Evolutionary conservation across 1,140 invertebrate species (phyloP), one percentile per base, ranked within the genome.

Genomic region (Araneus ventricosus): DNA sequence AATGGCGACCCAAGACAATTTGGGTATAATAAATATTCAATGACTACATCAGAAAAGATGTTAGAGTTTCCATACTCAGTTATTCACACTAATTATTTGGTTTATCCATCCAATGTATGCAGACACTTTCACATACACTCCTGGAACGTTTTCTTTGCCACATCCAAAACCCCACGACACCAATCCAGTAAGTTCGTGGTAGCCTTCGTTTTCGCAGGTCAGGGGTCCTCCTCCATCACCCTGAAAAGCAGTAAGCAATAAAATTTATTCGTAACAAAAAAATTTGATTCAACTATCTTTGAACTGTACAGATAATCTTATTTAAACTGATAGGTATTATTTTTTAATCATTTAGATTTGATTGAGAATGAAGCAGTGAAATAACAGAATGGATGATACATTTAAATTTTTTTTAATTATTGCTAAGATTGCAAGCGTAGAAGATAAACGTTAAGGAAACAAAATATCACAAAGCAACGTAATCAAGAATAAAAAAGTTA

Each of bases 91-190:
- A 95, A 99, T 99, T 89, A 99, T 99, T 96, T 99, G 98, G 96
- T 99, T 99, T 95, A 99, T 99, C 98, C 98, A 99, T 82, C 98
- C 98, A 94, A 99, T 98, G 95, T 99, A 99, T 7, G 98, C 97
- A 27, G 98, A 98, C 7, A 99, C 98, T 96, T 99, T 99, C 37
- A 99, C 98, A 95, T 99, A 99, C 82, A 99, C 98, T 52, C 98
- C 98, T 24, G 98, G 98, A 24, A 99, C 98, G 95, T 98, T 97
- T 70, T 97, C 96, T 41, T 98, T 96, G 2, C 98, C 98, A 95
- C 98, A 99, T 90, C 98, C 98, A 95, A 99, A 99, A 93, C 98
- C 98, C 98, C 98, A 98, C 1, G 98, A 98, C 0, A 99, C 98
- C 0, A 99, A 96, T 8, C 98, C 98, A 37, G 97, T 98, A 57